Evolutionary conservation across 2,797 vertebrate species (phyloP), one percentile per base, ranked within the genome.

Genomic region (Acanthurus leucopareius): DNA sequence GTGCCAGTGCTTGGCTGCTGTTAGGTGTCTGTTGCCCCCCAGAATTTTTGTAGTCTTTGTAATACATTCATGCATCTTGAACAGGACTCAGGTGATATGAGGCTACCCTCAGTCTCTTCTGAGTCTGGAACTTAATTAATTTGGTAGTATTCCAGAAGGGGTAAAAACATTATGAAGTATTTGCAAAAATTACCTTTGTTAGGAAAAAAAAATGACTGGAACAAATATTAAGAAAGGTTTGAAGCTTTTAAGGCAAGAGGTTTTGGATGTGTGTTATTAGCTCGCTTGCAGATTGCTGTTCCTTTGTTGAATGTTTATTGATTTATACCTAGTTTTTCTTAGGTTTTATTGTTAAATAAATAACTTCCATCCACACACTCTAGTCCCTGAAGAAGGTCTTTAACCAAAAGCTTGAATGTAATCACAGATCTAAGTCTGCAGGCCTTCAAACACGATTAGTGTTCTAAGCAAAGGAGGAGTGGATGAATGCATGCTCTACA

Each of bases 401-500:
- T 20, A 22, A 16, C 13, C 19, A 25, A 61, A 20, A 44, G 10
- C 35, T 42, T 59, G 19, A 16, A 56, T 28, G 5, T 13, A 56
- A 56, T 58, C 56, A 7, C 17, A 57, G 60, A 47, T 28, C n/a
- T 3, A 42, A 44, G 40, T 8, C n/a, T 22, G 40, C 42, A 19
- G 22, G 60, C 28, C 35, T n/a, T 63, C n/a, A 65, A 35, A 62
- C 67, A 49, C 15, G 38, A 63, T 65, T n/a, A 45, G 22, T 17
- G 32, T 35, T 66, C 66, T 13, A 35, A 70, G 32, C 47, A 49
- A 59, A 1, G 66, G 16, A 47, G 15, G 38, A 58, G 75, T 44
- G 10, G 59, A 57, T 53, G 44, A 42, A 15, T 51, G 14, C 13
- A 11, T 20, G 10, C 28, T 11, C 38, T 19, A 42, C 35, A n/a